A percentile compares a stretch with the other conserved stretches of the same genome.
Evolutionary conservation across 2,888 invertebrate genomes (phyloP).

Genomic region (Zygothrica quintamaculata): DNA sequence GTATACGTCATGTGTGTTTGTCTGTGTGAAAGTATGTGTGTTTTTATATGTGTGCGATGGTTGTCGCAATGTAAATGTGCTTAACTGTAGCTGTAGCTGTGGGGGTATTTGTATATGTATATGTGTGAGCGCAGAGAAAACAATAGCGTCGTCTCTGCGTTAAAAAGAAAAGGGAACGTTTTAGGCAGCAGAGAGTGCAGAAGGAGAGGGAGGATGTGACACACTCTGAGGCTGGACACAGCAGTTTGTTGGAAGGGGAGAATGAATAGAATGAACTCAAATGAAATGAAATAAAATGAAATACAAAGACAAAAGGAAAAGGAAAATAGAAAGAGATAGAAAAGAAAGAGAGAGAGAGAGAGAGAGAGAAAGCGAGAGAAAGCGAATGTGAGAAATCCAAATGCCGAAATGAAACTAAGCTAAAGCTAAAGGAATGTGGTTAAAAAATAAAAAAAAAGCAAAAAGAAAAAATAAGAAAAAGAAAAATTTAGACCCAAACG

Average conservation of each 20-base stretch:
- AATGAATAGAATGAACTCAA: conserved; percentile 30
- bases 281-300: conserved; percentile 58
- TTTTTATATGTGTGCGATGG: conserved; percentile 16
- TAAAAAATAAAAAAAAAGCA: conserved; percentile 18
- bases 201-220: conserved; percentile 32
- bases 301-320: conserved; percentile 38
- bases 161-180: conserved; percentile 18
- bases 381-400: conserved; percentile 44
- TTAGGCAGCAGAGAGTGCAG: conserved; percentile 3
- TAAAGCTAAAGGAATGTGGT: conserved; percentile 42
- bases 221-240: conserved; percentile 29
- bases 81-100: conserved; percentile 34
- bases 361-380: too few relatives aligned
- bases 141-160: conserved; percentile 59
- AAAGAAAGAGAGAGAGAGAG: conserved; percentile 36
- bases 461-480: conserved; percentile 1
- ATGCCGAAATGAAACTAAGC: conserved; percentile 53
- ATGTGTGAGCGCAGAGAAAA: conserved; percentile 42
- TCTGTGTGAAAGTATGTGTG: conserved; percentile 27
- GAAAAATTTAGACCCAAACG: conserved; percentile 45
- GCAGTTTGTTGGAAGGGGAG: conserved; percentile 4
- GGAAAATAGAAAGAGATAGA: conserved; percentile 20
- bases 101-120: conserved; percentile 12
- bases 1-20: conserved; percentile 71
- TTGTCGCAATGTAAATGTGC: conserved; percentile 10